Percentiles rank a stretch among this genome's conserved stretches.
Conservation (phyloP, 2,113 vertebrate species). For the Trochalopteron elliotii region DNA sequence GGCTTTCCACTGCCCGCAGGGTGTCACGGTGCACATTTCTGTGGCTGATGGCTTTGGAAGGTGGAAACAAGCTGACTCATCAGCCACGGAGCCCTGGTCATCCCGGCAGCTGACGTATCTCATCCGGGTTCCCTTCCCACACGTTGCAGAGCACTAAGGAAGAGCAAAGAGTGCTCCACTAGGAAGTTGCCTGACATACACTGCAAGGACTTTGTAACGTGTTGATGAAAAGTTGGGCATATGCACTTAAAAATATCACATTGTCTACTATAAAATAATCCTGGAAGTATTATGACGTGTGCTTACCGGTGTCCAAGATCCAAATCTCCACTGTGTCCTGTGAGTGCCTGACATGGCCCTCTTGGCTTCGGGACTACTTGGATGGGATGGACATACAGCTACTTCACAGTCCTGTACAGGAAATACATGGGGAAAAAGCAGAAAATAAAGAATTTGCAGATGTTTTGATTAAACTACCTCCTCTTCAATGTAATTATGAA, state of each 20-base stretch:
- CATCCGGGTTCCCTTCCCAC: constrained; percentile 93
- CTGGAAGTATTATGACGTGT: background rate
- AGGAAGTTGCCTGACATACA: background rate
- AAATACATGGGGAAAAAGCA: background rate
- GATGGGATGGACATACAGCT: constrained; percentile 83
- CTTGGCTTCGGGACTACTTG: constrained; percentile 80
- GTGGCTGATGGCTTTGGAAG: constrained; percentile 86
- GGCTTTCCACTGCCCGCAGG: constrained; percentile 94
- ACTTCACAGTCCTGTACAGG: constrained; percentile 89
- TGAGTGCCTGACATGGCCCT: constrained; percentile 71
- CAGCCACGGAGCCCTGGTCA: constrained; percentile 91
- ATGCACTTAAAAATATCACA: background rate
- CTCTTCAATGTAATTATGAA: background rate
- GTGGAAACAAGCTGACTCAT: constrained; percentile 85
- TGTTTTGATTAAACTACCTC: background rate
- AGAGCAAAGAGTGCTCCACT: background rate
- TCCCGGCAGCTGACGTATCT: constrained; percentile 97
- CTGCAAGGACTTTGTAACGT: background rate
- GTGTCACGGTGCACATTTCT: constrained; percentile 84
- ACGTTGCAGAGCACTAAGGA: constrained; percentile 90
- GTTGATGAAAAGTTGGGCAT: background rate
- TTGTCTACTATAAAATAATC: background rate
- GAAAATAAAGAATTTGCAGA: background rate
- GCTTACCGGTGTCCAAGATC: constrained; percentile 95
- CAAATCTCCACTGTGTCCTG: constrained; percentile 96